These are phyloP conservation scores for Invenusta paracnida DNA, from an alignment of 2,888 invertebrate species.

Conservation along the genomic window DNA sequence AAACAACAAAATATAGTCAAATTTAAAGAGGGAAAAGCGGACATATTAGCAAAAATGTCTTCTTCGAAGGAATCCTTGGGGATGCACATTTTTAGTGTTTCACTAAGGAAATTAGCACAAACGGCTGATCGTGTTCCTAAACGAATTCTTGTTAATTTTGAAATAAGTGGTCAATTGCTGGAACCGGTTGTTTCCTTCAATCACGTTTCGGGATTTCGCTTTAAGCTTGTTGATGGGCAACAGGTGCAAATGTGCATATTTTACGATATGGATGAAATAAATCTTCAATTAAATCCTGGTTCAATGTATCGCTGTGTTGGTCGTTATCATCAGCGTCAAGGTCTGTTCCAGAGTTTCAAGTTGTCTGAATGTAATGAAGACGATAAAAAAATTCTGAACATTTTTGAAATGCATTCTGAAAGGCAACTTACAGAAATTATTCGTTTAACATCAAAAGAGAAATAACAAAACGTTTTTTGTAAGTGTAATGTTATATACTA, in stretches of 20 bases:
- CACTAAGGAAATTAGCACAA: background rate
- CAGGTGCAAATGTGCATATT: background rate
- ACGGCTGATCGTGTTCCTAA: background rate
- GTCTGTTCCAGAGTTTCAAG: background rate
- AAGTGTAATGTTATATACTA: too few species aligned
- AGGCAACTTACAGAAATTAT: background rate
- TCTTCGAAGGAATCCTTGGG: background rate
- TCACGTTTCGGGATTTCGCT: background rate
- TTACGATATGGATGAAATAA: background rate
- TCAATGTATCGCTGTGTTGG: background rate
- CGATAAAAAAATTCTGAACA: background rate
- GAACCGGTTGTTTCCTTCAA: background rate
- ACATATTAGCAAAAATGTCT: background rate
- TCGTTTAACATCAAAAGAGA: background rate
- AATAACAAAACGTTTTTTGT: too few species aligned
- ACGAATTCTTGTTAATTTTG: background rate
- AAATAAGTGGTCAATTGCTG: background rate
- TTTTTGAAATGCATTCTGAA: constrained; percentile 23
- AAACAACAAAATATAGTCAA: background rate
- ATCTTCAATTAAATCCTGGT: background rate
- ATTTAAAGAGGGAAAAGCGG: background rate
- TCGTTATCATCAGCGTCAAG: background rate
- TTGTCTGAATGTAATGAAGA: background rate
- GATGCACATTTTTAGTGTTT: background rate
- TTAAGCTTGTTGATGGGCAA: background rate